Percentiles rank a stretch among this genome's conserved stretches.
Evolutionary conservation across 2,888 invertebrate species (phyloP).

Genomic region (Trissolcus brochymenae): DNA sequence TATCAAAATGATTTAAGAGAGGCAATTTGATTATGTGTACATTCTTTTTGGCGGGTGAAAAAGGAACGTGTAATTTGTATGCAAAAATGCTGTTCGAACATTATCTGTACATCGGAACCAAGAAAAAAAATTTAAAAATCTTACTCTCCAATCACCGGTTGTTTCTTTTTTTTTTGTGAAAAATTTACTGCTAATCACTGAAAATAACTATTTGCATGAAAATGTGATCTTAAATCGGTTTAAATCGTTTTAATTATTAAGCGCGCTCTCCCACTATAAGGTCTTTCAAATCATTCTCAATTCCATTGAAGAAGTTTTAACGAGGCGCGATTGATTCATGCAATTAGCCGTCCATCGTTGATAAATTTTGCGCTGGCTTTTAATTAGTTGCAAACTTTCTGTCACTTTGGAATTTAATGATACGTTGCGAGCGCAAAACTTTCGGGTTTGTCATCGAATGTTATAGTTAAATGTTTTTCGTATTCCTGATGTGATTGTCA

Average conservation of each 20-base stretch:
- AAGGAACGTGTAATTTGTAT: not conserved
- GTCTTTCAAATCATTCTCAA: conserved; percentile 12
- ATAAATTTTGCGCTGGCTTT: conserved; percentile 26
- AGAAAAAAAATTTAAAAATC: too few relatives aligned
- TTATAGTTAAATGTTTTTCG: too few relatives aligned
- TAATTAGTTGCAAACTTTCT: conserved; percentile 36
- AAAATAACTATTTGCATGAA: too few relatives aligned
- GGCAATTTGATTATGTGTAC: not conserved
- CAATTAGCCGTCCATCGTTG: conserved; percentile 21
- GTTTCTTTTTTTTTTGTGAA: too few relatives aligned
- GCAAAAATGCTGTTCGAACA: not conserved
- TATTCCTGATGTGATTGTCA: too few relatives aligned
- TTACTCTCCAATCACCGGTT: too few relatives aligned
- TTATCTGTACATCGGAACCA: too few relatives aligned
- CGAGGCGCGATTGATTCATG: conserved; percentile 30
- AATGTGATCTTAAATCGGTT: too few relatives aligned
- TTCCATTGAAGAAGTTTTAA: conserved; percentile 24
- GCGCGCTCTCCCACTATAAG: not conserved
- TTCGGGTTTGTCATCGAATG: conserved; percentile 18
- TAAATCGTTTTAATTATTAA: too few relatives aligned
- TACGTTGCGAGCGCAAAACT: conserved; percentile 25
- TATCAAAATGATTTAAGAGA: too few relatives aligned
- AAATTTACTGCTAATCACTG: too few relatives aligned
- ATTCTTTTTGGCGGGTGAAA: not conserved
- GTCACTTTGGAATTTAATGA: conserved; percentile 29